Evolutionary conservation across 1,140 invertebrate species (phyloP).

Genomic region (Leptinotarsa lineolata): DNA sequence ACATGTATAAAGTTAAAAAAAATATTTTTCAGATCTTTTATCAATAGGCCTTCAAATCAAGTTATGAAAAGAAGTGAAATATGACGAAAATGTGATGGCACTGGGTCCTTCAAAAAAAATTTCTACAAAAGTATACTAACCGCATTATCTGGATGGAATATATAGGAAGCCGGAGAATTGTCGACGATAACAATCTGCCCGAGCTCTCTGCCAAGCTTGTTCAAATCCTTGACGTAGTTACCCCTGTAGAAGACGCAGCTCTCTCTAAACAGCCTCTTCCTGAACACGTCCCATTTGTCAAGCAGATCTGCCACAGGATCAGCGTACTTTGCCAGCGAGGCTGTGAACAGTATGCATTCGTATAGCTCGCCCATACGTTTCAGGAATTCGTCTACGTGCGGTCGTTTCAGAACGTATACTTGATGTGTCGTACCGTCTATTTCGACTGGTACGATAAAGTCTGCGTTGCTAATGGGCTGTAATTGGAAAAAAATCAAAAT

Average conservation of each 20-base stretch:
- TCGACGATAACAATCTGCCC: constrained; percentile 98
- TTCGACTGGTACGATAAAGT: constrained; percentile 99
- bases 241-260: constrained; percentile 99
- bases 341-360: constrained; percentile 99
- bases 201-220: constrained; percentile 94
- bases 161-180: constrained; percentile 99
- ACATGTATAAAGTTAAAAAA: no score
- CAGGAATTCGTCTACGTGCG: constrained; percentile 98
- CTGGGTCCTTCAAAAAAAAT: no score
- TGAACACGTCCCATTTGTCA: constrained; percentile 96
- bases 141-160: constrained; percentile 99
- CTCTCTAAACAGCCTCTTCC: constrained; percentile 95
- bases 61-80: no score
- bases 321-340: constrained; percentile 98
- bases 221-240: constrained; percentile 99
- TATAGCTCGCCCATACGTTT: constrained; percentile 97
- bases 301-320: constrained; percentile 98
- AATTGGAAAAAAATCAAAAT: constrained; percentile 47
- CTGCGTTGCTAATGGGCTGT: constrained; percentile 98
- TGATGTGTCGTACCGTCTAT: constrained; percentile 99
- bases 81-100: no score
- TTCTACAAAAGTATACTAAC: constrained; percentile 67
- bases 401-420: constrained; percentile 98
- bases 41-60: no score
- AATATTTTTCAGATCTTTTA: no score